Conservation (phyloP, 2,797 vertebrate species). For the Morus bassanus region DNA sequence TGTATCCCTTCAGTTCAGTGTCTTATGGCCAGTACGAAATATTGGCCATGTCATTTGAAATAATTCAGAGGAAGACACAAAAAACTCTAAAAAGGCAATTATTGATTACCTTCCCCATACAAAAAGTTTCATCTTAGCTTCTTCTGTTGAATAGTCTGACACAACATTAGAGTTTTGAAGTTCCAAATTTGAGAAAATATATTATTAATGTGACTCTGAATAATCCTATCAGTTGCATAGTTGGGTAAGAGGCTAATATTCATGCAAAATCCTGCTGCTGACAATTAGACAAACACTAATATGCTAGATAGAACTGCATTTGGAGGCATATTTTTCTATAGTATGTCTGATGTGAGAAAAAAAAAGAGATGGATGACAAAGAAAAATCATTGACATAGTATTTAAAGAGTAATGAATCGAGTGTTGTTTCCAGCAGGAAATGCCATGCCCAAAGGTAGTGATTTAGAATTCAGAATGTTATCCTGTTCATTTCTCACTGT, state of each 20-base stretch:
- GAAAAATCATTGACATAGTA: neutral
- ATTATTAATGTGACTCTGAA: neutral
- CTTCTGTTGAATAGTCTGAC: neutral
- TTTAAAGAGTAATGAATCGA: neutral
- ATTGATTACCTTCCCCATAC: neutral
- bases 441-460: neutral
- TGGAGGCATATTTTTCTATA: neutral
- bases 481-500: neutral
- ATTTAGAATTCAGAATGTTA: slow-evolving; percentile 21
- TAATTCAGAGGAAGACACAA: neutral
- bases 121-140: neutral
- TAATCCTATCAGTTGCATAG: neutral
- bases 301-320: neutral
- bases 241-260: neutral
- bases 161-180: neutral
- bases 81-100: neutral
- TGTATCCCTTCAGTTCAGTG: neutral
- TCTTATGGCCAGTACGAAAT: neutral
- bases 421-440: neutral
- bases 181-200: neutral
- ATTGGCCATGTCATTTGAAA: neutral
- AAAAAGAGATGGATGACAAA: neutral
- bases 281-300: neutral
- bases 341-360: neutral
- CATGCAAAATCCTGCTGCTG: neutral